Percentiles rank a stretch among this genome's conserved stretches.
phyloP scores from a whole-genome alignment of 2,113 vertebrate genomes.

The Indri indri region DNA sequence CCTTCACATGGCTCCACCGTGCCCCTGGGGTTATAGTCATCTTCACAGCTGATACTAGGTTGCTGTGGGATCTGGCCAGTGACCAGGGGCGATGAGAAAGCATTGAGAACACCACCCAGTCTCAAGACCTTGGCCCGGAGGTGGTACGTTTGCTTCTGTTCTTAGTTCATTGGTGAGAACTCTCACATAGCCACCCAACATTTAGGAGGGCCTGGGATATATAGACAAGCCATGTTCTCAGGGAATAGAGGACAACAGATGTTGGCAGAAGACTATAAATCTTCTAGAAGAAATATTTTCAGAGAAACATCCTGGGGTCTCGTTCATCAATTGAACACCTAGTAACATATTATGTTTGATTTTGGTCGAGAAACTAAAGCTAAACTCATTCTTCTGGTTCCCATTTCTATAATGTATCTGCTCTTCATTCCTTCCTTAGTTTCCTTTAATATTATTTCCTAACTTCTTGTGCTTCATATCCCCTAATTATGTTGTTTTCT shows the following conservation, averaged over 20 bases:
- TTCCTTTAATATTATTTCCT: neutral
- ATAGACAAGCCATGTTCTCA: neutral
- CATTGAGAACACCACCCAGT: neutral
- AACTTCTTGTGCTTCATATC: neutral
- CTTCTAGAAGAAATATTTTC: constrained; percentile 9
- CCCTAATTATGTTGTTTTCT: neutral
- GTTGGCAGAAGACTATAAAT: neutral
- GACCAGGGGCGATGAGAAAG: neutral
- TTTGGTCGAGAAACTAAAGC: neutral
- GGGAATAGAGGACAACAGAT: neutral
- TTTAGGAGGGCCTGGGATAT: neutral
- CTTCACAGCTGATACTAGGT: neutral
- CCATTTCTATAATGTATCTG: neutral
- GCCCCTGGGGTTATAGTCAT: neutral
- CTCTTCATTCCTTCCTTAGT: neutral
- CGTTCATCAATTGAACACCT: neutral
- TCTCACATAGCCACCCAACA: neutral
- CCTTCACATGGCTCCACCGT: neutral
- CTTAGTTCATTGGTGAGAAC: neutral
- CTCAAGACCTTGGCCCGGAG: neutral
- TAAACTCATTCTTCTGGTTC: neutral
- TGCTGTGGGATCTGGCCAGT: neutral
- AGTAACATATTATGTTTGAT: neutral
- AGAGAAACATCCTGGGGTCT: neutral
- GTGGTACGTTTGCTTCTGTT: neutral